Percentiles rank a stretch among this genome's conserved stretches.
Conservation (phyloP, 64 coral and sea anemone genomes). For the Acropora yongei region DNA sequence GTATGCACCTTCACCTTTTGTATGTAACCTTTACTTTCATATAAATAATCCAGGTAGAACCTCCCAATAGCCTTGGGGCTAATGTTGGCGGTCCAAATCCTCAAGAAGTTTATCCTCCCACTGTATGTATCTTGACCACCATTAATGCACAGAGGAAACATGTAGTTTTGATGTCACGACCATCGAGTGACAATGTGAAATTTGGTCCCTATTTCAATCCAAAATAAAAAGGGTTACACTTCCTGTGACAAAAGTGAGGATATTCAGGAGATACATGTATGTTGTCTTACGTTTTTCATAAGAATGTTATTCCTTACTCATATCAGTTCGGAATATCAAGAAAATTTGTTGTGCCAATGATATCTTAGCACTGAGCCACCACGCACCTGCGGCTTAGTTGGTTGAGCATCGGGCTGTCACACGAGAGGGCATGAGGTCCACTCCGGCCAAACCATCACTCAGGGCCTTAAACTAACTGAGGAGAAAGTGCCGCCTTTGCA, state of each 20-base stretch:
- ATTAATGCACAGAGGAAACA: constrained; percentile 51
- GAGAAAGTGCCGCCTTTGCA: no score
- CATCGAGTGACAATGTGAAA: constrained; percentile 19
- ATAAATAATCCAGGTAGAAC: constrained; percentile 51
- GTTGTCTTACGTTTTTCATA: not conserved
- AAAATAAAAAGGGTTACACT: not conserved
- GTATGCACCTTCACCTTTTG: not conserved
- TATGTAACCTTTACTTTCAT: constrained; percentile 20
- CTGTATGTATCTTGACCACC: constrained; percentile 54
- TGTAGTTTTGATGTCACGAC: constrained; percentile 40
- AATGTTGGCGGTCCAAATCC: constrained; percentile 52
- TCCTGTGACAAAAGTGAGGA: not conserved
- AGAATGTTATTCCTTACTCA: not conserved
- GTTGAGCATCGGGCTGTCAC: no score
- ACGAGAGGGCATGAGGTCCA: no score
- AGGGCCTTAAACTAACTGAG: no score
- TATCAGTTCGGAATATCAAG: not conserved
- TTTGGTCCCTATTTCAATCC: constrained; percentile 40
- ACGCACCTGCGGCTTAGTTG: no score
- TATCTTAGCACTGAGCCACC: not conserved
- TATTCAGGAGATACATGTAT: not conserved
- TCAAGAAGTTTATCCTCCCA: constrained; percentile 22
- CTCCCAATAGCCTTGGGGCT: constrained; percentile 35
- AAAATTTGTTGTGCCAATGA: not conserved
- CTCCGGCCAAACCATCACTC: no score